Base-by-base conservation (phyloP, 1,140 invertebrate genomes). In the Pseudomyrmex gracilis region DNA sequence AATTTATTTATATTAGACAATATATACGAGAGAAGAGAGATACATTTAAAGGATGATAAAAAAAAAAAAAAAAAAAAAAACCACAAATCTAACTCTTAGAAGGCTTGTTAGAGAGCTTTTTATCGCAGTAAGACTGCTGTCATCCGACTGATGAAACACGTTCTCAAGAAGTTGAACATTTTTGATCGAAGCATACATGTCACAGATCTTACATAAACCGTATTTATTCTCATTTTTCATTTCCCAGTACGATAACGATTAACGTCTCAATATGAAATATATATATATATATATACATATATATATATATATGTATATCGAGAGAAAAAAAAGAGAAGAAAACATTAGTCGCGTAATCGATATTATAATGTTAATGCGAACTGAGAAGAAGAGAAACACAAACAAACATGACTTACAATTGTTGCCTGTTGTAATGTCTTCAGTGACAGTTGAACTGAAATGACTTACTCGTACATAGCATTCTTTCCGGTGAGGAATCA, bases 1-100 rank as follows among this genome's bases (percentile, higher is more conserved):
- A 87, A 86, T 87, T 87, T 87, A 87, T 87, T 87, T 87, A 66
- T 87, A 87, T 83, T 87, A 66, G 86, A 87, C 86, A 87, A 87
- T 87, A 87, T 87, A 73, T 67, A 71, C 34, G 34, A 34, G 34
- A 34, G 34, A 34, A 34, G 34, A 34, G 5, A 70, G 17, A 61
- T 87, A 87, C 78, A 73, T 86, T 85, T 77, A 71, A 83, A 87
- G 5, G 5, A 34, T 7, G 5, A 34, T 7, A 34, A 24, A 24
- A 55, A 60, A 49, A 17, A 66, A 68, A 67, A 77, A 83, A 82
- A 74, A 74, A 77, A 66, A 68, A 67, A 77, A 83, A 82, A 74
- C 67, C 70, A 74, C 55, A 87, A 86, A 86, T 76, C 82, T 87
- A 87, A 86, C 58, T 34, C 34, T 67, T 87, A 87, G 86, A 86